These are phyloP conservation scores for Colistium nudipinnis DNA, from an alignment of 2,113 vertebrate genomes.

Conservation along the genomic window DNA sequence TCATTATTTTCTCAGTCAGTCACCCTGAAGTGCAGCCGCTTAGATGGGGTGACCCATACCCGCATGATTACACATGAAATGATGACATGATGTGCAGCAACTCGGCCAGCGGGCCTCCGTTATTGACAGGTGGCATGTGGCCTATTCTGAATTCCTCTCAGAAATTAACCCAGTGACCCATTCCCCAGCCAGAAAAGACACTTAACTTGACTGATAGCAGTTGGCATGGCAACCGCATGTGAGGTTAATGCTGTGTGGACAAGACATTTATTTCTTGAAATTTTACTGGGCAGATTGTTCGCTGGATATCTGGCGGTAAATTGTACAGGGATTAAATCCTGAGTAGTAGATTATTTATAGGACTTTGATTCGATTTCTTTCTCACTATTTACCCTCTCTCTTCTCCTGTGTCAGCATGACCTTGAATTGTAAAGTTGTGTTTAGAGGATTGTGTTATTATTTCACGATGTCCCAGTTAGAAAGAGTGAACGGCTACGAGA, in stretches of 20 bases:
- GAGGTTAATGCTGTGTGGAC: not conserved
- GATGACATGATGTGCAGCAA: constrained; percentile 39
- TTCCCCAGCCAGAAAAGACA: constrained; percentile 16
- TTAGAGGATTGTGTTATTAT: not conserved
- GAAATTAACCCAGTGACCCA: constrained; percentile 48
- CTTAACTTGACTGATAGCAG: constrained; percentile 22
- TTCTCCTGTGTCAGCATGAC: constrained; percentile 12
- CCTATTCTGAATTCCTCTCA: constrained; percentile 38
- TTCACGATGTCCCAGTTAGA: not conserved
- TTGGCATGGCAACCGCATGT: constrained; percentile 52
- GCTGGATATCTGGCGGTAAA: not conserved
- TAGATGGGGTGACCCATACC: constrained; percentile 60
- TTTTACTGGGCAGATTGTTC: not conserved
- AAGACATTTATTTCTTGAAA: constrained; percentile 2
- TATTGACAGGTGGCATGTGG: constrained; percentile 34
- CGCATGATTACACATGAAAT: constrained; percentile 58
- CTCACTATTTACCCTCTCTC: not conserved
- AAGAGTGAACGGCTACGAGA: constrained; percentile 63
- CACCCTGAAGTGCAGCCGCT: constrained; percentile 37
- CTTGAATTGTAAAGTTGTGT: constrained; percentile 1
- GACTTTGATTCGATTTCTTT: not conserved
- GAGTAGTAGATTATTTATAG: not conserved
- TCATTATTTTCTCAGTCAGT: constrained; percentile 78
- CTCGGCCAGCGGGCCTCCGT: constrained; percentile 34
- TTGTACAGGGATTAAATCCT: not conserved